Evolutionary conservation across 2,113 vertebrate species (phyloP).

Genomic region (Brachyhypopomus occidentalis): DNA sequence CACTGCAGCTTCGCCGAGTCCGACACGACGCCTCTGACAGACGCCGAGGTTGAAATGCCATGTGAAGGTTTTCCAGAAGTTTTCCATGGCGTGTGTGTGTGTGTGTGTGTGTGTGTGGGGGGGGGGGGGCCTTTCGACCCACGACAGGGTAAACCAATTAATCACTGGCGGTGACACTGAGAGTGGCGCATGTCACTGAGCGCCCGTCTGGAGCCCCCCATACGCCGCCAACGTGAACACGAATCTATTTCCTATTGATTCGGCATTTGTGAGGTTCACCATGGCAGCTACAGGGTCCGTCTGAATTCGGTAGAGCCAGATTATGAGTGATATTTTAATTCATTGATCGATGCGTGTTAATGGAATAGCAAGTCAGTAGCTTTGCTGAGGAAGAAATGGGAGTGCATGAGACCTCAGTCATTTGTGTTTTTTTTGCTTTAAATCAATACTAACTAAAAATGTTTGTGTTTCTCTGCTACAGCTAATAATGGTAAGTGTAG

Average conservation of each 20-base stretch:
- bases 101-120: too few species aligned
- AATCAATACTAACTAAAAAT: slow-evolving; percentile 37
- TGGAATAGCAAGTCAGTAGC: slow-evolving; percentile 27
- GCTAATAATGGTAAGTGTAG: slow-evolving; percentile 20
- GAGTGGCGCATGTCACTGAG: neutral
- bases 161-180: slow-evolving; percentile 37
- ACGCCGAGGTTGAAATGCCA: slow-evolving; percentile 26
- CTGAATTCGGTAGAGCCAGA: slow-evolving; percentile 20
- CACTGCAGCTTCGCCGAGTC: slow-evolving; percentile 29
- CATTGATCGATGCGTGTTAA: slow-evolving; percentile 44
- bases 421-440: slow-evolving; percentile 5
- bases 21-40: slow-evolving; percentile 43
- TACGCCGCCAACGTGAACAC: neutral
- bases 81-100: neutral
- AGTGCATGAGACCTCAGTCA: neutral
- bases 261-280: slow-evolving; percentile 27
- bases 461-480: neutral
- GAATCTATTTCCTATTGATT: slow-evolving; percentile 49
- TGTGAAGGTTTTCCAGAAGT: slow-evolving; percentile 26
- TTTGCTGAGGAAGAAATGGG: slow-evolving; percentile 17
- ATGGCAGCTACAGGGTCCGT: neutral
- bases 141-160: slow-evolving; percentile 35
- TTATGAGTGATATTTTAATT: slow-evolving; percentile 55
- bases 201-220: slow-evolving; percentile 12
- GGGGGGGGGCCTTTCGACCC: too few species aligned